These are phyloP conservation scores for Bilobella aurantiaca DNA, from an alignment of 1,140 invertebrate genomes.

Conservation along the genomic window DNA sequence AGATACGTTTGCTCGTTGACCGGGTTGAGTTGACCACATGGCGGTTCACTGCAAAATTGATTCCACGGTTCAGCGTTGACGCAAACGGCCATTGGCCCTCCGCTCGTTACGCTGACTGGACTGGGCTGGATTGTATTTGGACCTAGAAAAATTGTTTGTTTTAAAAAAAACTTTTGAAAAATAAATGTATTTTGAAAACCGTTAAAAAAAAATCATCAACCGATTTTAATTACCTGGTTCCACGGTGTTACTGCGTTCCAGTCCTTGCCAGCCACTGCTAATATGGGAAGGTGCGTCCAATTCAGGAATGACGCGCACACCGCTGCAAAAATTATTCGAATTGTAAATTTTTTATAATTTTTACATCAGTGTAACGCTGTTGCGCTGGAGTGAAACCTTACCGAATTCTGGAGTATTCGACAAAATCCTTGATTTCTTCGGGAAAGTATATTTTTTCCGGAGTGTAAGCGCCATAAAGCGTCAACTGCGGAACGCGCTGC, in stretches of 20 bases:
- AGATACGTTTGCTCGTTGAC: conserved; percentile 38
- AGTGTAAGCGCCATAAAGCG: conserved; percentile 40
- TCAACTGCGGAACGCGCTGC: conserved; percentile 37
- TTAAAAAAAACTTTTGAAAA: background rate
- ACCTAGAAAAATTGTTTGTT: conserved; percentile 7
- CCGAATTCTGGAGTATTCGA: conserved; percentile 37
- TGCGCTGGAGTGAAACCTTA: conserved; percentile 19
- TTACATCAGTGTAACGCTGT: too few species aligned
- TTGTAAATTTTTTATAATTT: conserved; percentile 35
- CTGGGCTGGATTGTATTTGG: conserved; percentile 35
- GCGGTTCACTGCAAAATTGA: conserved; percentile 37
- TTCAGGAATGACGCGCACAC: conserved; percentile 40
- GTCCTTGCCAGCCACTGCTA: conserved; percentile 40
- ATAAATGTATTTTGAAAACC: too few species aligned
- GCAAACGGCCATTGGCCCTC: conserved; percentile 38
- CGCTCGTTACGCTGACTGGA: conserved; percentile 31
- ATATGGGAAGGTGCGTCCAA: conserved; percentile 41
- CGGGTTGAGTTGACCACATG: conserved; percentile 29
- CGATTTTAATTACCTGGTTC: conserved; percentile 33
- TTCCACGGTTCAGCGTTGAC: conserved; percentile 39
- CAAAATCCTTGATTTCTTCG: conserved; percentile 37
- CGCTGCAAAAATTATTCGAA: conserved; percentile 33
- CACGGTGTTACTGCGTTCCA: conserved; percentile 33
- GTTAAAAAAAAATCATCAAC: too few species aligned
- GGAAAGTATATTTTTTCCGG: conserved; percentile 37